These are phyloP conservation scores for Gracilinanus agilis DNA, from an alignment of 2,113 vertebrate genomes.

Conservation along the genomic window DNA sequence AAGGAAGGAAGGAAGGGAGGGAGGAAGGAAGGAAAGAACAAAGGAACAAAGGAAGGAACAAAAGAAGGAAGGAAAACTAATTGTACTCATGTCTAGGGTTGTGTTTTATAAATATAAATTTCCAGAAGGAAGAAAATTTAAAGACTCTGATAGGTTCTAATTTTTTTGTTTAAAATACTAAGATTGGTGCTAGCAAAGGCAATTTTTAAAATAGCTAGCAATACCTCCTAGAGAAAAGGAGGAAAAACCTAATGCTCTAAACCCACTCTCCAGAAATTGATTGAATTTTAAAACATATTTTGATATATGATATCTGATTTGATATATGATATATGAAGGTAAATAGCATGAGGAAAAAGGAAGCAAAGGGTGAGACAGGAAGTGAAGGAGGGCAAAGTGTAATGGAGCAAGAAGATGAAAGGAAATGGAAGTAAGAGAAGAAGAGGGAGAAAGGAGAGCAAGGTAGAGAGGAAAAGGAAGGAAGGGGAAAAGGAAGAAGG, in stretches of 20 bases:
- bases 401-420: background rate
- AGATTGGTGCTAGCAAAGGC: background rate
- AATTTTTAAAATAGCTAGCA: background rate
- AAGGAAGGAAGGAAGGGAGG: no score
- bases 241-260: background rate
- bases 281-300: background rate
- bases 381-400: background rate
- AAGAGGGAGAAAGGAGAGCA: background rate
- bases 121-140: background rate
- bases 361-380: background rate
- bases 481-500: background rate
- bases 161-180: background rate
- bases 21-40: no score
- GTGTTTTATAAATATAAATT: background rate
- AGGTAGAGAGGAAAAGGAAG: background rate
- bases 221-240: background rate
- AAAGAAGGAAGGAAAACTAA: background rate
- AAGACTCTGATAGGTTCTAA: background rate
- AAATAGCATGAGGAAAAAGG: background rate
- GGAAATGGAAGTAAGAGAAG: background rate
- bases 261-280: background rate
- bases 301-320: background rate
- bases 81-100: background rate
- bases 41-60: no score
- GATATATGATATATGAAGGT: background rate